phyloP scores from a whole-genome alignment of 92 coral and sea anemone species.

The Heliopora coerulea region DNA sequence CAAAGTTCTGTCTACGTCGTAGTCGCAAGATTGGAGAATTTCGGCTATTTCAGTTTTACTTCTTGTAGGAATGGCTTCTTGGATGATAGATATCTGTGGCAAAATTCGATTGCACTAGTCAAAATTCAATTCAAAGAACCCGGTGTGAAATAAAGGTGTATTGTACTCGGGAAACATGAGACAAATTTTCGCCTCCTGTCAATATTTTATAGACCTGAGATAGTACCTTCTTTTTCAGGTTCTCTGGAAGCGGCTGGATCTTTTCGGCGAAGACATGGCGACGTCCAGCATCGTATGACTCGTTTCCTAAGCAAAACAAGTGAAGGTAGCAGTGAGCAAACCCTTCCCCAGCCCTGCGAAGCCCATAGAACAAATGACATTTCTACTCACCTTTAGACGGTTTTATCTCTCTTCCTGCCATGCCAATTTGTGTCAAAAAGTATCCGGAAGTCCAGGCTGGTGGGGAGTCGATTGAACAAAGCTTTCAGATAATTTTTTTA shows the following conservation, averaged over 20 bases:
- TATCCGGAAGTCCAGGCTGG: conserved; percentile 24
- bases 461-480: not conserved
- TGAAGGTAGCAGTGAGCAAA: not conserved
- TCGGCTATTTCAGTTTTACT: conserved; percentile 86
- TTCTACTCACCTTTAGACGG: conserved; percentile 37
- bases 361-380: not conserved
- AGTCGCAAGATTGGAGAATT: conserved; percentile 88
- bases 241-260: conserved; percentile 37
- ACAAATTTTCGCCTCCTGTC: conserved; percentile 26
- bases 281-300: conserved; percentile 35
- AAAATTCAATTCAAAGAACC: not conserved
- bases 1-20: conserved; percentile 84
- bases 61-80: conserved; percentile 75
- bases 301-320: not conserved
- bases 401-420: conserved; percentile 30
- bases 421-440: conserved; percentile 8
- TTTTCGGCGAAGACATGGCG: conserved; percentile 40
- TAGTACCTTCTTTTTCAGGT: conserved; percentile 42
- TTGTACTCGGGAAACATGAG: conserved; percentile 33
- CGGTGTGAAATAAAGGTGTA: not conserved
- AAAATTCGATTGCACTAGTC: not conserved
- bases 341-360: not conserved
- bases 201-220: conserved; percentile 38
- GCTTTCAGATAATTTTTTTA: conserved; percentile 3
- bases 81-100: conserved; percentile 50